Evolutionary conservation across 35 echinoderm and acorn worm species (phyloP).

Genomic region (Ophiothrix spiculata): DNA sequence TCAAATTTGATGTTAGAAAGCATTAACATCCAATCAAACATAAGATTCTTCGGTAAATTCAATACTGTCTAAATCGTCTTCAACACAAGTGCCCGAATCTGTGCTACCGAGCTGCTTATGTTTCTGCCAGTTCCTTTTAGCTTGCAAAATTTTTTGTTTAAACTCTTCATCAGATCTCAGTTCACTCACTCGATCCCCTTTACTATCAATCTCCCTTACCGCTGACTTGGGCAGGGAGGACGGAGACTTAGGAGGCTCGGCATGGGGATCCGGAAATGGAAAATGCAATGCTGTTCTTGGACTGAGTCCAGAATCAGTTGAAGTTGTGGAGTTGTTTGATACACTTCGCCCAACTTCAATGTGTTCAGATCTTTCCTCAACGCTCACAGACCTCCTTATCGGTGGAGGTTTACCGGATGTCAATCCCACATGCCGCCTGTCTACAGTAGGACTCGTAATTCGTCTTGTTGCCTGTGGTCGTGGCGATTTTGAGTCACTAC

Average conservation of each 20-base stretch:
- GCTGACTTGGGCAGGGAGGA: constrained; percentile 20
- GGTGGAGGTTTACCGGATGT: neutral
- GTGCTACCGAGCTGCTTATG: constrained; percentile 15
- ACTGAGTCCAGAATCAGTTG: neutral
- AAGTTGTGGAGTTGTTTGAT: neutral
- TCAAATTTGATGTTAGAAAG: neutral
- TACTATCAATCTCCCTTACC: neutral
- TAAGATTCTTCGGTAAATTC: constrained; percentile 87
- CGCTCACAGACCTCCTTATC: neutral
- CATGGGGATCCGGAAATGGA: constrained; percentile 30
- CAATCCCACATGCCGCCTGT: neutral
- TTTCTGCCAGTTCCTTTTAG: constrained; percentile 51
- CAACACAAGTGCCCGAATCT: constrained; percentile 39
- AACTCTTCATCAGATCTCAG: constrained; percentile 32
- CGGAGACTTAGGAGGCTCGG: constrained; percentile 6
- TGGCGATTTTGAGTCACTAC: constrained; percentile 16
- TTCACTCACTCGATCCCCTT: constrained; percentile 38
- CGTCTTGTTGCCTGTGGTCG: neutral
- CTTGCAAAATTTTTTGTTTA: constrained; percentile 31
- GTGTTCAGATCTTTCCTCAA: neutral
- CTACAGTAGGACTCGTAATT: neutral
- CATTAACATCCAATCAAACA: constrained; percentile 54
- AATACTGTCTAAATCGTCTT: constrained; percentile 61
- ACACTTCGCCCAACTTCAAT: neutral
- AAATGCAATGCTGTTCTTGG: constrained; percentile 20